These are phyloP conservation scores for Lordiphosa stackelbergi DNA, from an alignment of 1,140 invertebrate species.

Conservation along the genomic window DNA sequence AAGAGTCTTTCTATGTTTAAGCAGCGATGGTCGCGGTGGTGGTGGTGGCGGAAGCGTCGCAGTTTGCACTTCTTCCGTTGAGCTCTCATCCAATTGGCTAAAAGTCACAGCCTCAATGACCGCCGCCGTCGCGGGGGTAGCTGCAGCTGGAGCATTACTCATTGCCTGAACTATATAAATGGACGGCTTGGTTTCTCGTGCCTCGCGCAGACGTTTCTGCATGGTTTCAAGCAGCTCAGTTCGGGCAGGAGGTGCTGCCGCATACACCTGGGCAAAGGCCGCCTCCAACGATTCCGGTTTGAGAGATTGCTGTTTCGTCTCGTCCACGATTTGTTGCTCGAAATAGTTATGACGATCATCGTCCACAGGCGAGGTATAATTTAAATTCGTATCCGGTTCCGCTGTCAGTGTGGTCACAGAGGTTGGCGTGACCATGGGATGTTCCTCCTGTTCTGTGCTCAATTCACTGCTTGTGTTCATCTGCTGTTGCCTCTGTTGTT, in stretches of 20 bases:
- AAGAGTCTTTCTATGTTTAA: slow-evolving; percentile 14
- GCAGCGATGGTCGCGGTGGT: neutral
- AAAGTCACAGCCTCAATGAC: neutral
- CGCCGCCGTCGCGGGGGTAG: neutral
- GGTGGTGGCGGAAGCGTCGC: neutral
- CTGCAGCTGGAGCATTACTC: slow-evolving; percentile 19
- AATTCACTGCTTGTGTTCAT: slow-evolving; percentile 21
- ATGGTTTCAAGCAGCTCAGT: slow-evolving; percentile 41
- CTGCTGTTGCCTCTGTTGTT: slow-evolving; percentile 26
- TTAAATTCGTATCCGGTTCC: neutral
- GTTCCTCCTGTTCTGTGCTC: slow-evolving; percentile 13
- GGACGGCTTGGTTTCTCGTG: slow-evolving; percentile 62
- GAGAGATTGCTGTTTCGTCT: neutral
- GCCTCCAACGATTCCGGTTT: slow-evolving; percentile 19
- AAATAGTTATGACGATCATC: neutral
- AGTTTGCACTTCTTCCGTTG: neutral
- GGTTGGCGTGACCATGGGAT: neutral
- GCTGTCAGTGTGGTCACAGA: neutral
- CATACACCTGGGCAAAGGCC: slow-evolving; percentile 51
- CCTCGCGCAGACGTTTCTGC: slow-evolving; percentile 53
- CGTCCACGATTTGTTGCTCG: neutral
- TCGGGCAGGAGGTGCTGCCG: slow-evolving; percentile 45
- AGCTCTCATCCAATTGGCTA: neutral
- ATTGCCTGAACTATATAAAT: slow-evolving; percentile 65
- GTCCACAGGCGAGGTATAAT: neutral